A percentile compares a stretch with the other conserved stretches of the same genome.
These are phyloP conservation scores for Tetrao urogallus DNA, from an alignment of 2,113 vertebrate genomes.

Conservation along the genomic window DNA sequence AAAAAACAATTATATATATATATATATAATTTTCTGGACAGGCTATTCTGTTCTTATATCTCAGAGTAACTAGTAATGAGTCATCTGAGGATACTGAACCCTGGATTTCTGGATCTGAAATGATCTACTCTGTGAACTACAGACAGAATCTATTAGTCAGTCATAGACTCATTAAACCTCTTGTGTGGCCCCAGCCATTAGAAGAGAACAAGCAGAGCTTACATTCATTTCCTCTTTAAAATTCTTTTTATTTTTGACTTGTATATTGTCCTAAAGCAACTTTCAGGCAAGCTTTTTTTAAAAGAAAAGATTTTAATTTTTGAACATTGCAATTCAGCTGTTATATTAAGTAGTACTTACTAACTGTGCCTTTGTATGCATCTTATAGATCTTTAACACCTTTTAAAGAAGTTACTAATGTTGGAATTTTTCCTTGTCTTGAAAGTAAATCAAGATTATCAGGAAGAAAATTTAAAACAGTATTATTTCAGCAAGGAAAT, in stretches of 20 bases:
- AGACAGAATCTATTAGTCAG: background rate
- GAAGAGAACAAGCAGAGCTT: slow-evolving; percentile 3
- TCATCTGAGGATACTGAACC: slow-evolving; percentile 5
- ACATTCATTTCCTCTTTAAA: background rate
- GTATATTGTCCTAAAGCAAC: background rate
- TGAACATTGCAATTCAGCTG: background rate
- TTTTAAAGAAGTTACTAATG: background rate
- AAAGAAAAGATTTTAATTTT: background rate
- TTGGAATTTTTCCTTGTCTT: background rate
- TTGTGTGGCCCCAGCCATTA: slow-evolving; percentile 26
- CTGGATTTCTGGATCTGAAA: slow-evolving; percentile 15
- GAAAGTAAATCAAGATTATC: background rate
- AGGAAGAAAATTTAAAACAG: background rate
- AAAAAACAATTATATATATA: no score
- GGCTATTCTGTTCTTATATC: background rate
- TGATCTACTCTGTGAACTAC: background rate
- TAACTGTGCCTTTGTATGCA: background rate
- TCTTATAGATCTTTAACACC: background rate
- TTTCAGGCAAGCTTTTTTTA: background rate
- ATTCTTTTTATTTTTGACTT: background rate
- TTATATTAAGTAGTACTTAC: background rate
- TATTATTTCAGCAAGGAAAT: background rate
- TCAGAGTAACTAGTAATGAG: slow-evolving; percentile 3
- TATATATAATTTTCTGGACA: background rate
- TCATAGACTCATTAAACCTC: background rate